A percentile compares a stretch with the other conserved stretches of the same genome.
Evolutionary conservation across 2,113 vertebrate genomes (phyloP).

Genomic region (Mus pahari): DNA sequence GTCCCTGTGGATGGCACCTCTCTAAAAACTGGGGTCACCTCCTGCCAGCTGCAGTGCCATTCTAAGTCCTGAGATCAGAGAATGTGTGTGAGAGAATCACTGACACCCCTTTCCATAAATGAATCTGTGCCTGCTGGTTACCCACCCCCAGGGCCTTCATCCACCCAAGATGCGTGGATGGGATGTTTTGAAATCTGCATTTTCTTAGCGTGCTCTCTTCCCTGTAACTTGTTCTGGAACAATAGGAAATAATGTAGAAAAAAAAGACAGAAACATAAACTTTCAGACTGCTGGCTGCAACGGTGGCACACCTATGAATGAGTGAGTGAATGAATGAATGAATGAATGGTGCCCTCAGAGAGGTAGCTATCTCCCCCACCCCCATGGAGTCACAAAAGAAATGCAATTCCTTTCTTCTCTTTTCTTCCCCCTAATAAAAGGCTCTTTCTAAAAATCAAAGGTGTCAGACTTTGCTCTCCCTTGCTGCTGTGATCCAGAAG

Average conservation of each 20-base stretch:
- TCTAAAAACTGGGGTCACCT: not conserved
- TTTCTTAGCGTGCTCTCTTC: conserved; percentile 67
- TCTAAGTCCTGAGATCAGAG: not conserved
- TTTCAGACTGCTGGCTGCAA: conserved; percentile 54
- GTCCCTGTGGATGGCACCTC: conserved; percentile 16
- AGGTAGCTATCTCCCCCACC: conserved; percentile 49
- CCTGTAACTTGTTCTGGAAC: conserved; percentile 43
- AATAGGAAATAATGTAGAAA: conserved; percentile 77
- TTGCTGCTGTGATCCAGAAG: conserved; percentile 88
- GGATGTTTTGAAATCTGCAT: not conserved
- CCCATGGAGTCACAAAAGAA: conserved; percentile 85
- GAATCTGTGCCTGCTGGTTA: not conserved
- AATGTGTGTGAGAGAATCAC: not conserved
- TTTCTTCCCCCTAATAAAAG: conserved; percentile 83
- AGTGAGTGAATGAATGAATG: not conserved
- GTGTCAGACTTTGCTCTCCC: conserved; percentile 89
- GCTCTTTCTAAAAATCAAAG: conserved; percentile 88
- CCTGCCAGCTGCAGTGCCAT: not conserved
- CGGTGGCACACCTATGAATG: not conserved
- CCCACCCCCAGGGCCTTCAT: not conserved
- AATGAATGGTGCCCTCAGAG: conserved; percentile 15
- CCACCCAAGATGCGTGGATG: not conserved
- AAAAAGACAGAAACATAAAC: conserved; percentile 76
- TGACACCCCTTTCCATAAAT: conserved; percentile 1
- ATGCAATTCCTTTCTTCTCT: conserved; percentile 76